Base-by-base conservation (phyloP, 2,113 vertebrate species). In the Nothocercus julius region DNA sequence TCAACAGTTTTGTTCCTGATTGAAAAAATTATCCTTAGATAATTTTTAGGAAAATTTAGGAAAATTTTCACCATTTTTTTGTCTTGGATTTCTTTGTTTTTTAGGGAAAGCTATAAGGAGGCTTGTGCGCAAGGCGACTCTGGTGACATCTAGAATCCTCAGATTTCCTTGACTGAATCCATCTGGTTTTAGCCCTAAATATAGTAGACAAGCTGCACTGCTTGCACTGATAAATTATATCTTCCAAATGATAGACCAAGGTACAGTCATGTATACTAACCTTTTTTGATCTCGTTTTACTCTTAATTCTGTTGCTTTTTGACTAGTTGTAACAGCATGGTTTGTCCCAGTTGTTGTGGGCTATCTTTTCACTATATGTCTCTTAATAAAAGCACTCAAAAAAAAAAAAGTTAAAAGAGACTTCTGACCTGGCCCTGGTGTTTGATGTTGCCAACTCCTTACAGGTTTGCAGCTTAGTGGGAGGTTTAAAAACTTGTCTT, bases 241-340 rank as follows among this genome's bases (percentile, higher is more conserved):
- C 96, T 97, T 97, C 95, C 96, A 95, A 97, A 97, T 96, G 95
- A 96, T 97, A 96, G 95, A 97, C 96, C 95, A 97, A 97, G 96
- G 95, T 97, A 96, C 96, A 85, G 94, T 97, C 72, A 83, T 78
- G 90, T 32, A 97, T 95, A 69, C 67, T 95, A 87, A 97, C 73
- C 25, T 0, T 93, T 97, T 96, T 92, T 97, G 86, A 96, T 96
- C 79, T 96, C 56, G 59, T 93, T 92, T 96, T 80, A 95, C 82
- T 93, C 87, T 93, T 93, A 64, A 94, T 95, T 87, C 73, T 96
- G 94, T 96, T 96, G 92, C 38, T 72, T 93, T 95, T 95, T 75
- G 79, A 42, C 54, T 91, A 93, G 76, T 75, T 95, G 69, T 95
- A 62, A 72, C 61, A 53, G 66, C 64, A 84, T 1, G 5, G 44